Conservation (phyloP, 2,797 vertebrate species). For the Chloroceryle amazona region DNA sequence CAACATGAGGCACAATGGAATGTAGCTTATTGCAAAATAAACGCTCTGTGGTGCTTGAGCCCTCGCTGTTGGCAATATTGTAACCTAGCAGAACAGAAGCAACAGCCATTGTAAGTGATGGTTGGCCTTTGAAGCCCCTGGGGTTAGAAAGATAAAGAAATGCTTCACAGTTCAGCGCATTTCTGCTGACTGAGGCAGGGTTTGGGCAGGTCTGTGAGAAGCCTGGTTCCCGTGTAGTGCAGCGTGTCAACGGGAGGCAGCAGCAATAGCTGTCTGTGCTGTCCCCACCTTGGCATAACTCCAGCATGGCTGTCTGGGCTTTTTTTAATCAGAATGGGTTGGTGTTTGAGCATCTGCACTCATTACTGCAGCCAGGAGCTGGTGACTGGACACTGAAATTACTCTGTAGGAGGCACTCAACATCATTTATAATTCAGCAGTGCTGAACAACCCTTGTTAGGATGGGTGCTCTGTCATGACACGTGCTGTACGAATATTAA, state of each 20-base stretch:
- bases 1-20: not conserved
- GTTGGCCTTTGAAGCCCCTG: not conserved
- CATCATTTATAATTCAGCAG: not conserved
- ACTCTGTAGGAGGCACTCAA: not conserved
- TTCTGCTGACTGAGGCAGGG: not conserved
- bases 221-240: rapidly evolving
- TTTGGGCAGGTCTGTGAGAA: not conserved
- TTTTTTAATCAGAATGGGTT: not conserved
- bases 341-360: not conserved
- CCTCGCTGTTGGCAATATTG: not conserved
- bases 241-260: rapidly evolving
- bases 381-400: too few relatives aligned
- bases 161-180: not conserved
- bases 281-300: not conserved
- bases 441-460: not conserved
- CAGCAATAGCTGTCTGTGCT: not conserved
- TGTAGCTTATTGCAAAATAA: not conserved
- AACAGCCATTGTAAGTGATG: not conserved
- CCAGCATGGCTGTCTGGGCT: not conserved
- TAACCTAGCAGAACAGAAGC: not conserved
- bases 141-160: not conserved
- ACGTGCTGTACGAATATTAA: not conserved
- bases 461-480: not conserved
- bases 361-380: not conserved
- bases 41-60: not conserved